phyloP scores from a whole-genome alignment of 2,888 invertebrate genomes.

The Aquatica leii region DNA sequence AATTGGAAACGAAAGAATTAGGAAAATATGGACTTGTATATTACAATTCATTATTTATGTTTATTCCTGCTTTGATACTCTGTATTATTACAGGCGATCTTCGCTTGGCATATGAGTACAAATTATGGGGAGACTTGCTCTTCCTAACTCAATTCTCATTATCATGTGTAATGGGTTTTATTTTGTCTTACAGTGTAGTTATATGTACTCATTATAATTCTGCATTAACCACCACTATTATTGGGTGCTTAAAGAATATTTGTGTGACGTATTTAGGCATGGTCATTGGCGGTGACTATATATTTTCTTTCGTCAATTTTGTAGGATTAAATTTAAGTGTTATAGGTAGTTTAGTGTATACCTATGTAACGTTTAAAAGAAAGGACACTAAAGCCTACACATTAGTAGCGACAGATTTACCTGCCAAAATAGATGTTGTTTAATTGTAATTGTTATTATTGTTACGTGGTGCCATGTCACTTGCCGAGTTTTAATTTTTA shows the following conservation, averaged over 20 bases:
- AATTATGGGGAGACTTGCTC: constrained; percentile 76
- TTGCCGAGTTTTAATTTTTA: neutral
- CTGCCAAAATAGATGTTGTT: constrained; percentile 59
- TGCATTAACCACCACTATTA: constrained; percentile 97
- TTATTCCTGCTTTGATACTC: constrained; percentile 75
- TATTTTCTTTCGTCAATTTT: constrained; percentile 94
- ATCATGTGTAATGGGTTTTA: constrained; percentile 97
- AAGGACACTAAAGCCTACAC: constrained; percentile 61
- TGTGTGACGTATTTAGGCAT: constrained; percentile 97
- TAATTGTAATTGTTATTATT: constrained; percentile 46
- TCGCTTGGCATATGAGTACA: constrained; percentile 69
- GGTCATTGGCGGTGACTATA: constrained; percentile 97
- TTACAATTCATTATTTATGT: constrained; percentile 92
- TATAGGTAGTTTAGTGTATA: constrained; percentile 83
- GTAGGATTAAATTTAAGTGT: constrained; percentile 96
- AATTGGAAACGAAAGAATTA: constrained; percentile 90
- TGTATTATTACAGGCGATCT: constrained; percentile 82
- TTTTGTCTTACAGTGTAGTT: constrained; percentile 93
- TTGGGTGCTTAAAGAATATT: constrained; percentile 98
- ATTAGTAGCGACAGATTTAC: constrained; percentile 52
- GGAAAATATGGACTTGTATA: constrained; percentile 93
- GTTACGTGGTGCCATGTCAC: constrained; percentile 1
- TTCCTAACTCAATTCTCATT: constrained; percentile 84
- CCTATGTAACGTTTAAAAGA: constrained; percentile 83
- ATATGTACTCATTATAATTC: constrained; percentile 96